Conservation (phyloP, 1,140 invertebrate genomes). For the Coelopa frigida region DNA sequence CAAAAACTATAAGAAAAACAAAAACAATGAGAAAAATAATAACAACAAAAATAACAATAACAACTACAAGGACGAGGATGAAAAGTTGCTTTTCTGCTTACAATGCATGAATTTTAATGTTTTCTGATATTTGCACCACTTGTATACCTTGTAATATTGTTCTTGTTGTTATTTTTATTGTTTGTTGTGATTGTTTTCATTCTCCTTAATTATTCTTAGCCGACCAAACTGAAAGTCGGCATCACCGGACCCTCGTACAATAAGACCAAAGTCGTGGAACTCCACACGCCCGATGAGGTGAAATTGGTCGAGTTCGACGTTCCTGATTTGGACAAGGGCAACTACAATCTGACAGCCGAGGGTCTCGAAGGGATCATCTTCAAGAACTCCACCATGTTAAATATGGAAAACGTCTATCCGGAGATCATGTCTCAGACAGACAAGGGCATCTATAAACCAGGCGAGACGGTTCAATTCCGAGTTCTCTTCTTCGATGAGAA, state of each 20-base stretch:
- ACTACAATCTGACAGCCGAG: conserved; percentile 62
- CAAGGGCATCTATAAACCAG: conserved; percentile 83
- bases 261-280: not conserved
- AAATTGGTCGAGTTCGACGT: conserved; percentile 7
- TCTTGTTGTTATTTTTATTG: no score
- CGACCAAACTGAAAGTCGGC: no score
- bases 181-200: no score
- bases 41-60: no score
- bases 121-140: no score
- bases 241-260: conserved; percentile 33
- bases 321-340: conserved; percentile 64
- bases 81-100: no score
- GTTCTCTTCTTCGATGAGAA: conserved; percentile 67
- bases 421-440: conserved; percentile 89
- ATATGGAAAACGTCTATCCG: conserved; percentile 72
- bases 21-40: no score
- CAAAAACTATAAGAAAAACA: no score
- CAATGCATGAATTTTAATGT: no score
- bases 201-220: no score
- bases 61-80: no score
- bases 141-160: no score
- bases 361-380: conserved; percentile 67
- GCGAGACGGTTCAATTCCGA: conserved; percentile 71
- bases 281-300: not conserved
- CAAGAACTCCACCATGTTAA: conserved; percentile 59